Evolutionary conservation across 1,140 invertebrate genomes (phyloP).

Genomic region (Drosophila nikananu): DNA sequence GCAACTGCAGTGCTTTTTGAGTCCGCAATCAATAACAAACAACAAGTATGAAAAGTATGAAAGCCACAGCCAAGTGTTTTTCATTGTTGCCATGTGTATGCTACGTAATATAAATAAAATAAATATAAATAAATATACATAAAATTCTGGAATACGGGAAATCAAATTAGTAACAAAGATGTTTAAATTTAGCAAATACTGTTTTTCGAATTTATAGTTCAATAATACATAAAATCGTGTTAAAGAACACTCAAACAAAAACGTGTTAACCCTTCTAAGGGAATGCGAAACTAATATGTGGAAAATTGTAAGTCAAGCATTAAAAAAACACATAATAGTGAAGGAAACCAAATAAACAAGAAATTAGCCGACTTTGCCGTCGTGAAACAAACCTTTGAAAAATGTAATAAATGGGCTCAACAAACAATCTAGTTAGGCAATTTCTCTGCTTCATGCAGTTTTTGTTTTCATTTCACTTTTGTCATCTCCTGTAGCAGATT

Average conservation of each 20-base stretch:
- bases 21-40: background rate
- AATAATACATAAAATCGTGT: no score
- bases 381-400: slow-evolving; percentile 6
- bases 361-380: no score
- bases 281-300: no score
- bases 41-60: background rate
- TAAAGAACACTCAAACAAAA: no score
- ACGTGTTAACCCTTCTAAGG: no score
- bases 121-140: no score
- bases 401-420: slow-evolving; percentile 22
- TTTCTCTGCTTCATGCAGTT: slow-evolving; percentile 5
- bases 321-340: no score
- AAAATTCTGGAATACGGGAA: background rate
- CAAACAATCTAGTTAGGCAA: slow-evolving; percentile 46
- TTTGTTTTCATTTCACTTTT: slow-evolving; percentile 22
- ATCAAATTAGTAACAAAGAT: background rate
- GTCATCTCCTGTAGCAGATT: slow-evolving; percentile 33
- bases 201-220: no score
- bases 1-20: background rate
- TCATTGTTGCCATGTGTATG: background rate
- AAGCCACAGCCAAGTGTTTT: background rate
- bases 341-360: no score
- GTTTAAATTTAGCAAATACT: no score
- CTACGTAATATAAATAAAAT: no score
- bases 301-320: no score